Evolutionary conservation across 1,140 invertebrate genomes (phyloP), one percentile per base, ranked within the genome.

Genomic region (Zaprionus vittiger): DNA sequence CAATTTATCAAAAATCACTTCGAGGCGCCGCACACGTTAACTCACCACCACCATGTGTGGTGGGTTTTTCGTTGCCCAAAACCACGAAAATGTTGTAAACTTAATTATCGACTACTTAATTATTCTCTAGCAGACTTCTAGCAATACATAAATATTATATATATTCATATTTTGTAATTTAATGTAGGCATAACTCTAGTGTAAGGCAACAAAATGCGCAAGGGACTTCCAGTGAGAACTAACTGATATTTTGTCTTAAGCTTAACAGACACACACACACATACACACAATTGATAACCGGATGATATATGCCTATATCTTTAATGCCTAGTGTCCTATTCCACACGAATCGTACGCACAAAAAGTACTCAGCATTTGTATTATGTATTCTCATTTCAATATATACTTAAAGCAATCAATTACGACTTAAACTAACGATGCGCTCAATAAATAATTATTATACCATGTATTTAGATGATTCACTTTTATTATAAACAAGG

Each of bases 201-300:
- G 20, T 71, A 61, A 75, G 67, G 61, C 61, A 86, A 82, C 80
- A 73, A 75, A 79, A 83, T 79, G 83, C 86, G 83, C 87, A 84
- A 89, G 47, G 87, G 87, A 91, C 89, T 91, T 91, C 89, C 89
- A 91, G 89, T 91, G 89, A 76, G 63, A 73, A 71, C 72, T 49
- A 57, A 91, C 63, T 90, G 86, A 87, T 87, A 87, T 89, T 87
- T 60, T 17, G 41, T 47, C 41, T 17, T 47, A 47, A 47, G n/a
- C 41, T 47, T 3, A 47, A 47, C 41, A 41, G 0, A 41, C 38
- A 37, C 12, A 37, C 34, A 11, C 34, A 37, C 34, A 41, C 38
- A 41, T 15, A 41, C 38, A 44, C 41, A 15, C 37, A 38, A 38
- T 38, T 14, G 37, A 38, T 38, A 12, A 47, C 41, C 41, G 41